Base-by-base conservation (phyloP, 2,888 invertebrate species). In the Apamea crenata region DNA sequence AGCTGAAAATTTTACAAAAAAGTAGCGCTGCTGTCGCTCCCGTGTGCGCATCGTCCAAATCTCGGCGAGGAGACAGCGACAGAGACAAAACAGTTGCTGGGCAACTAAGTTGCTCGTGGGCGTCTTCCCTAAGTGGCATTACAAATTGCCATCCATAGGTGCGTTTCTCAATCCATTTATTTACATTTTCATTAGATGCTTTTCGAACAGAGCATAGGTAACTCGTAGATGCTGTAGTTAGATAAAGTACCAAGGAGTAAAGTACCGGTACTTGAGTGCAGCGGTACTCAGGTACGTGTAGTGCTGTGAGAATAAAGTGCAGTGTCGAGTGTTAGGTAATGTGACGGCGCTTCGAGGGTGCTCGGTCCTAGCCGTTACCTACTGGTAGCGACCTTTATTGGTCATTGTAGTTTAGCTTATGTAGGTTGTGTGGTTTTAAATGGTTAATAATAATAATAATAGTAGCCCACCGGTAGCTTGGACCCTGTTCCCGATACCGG, bases 281-380 rank as follows among this genome's bases (percentile, higher is more conserved):
- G 47, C 74, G 32, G 63, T 72, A 10, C 67, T 68, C 68, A 40
- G 47, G 40, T 12, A 59, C 53, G 59, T 61, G 59, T 18, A 83
- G 69, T 71, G 76, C 53, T 71, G 25, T 36, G 36, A 59, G 77
- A 67, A 77, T 44, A 70, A 77, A 83, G 83, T 81, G 68, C 61
- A 47, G 56, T 29, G 44, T 36, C 8, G n/a, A 65, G 47, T 53
- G 74, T 6, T 29, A n/a, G 25, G 25, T 81, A 53, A 44, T 61
- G 50, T 50, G 18, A 56, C 68, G 29, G 32, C n/a, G 25, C 59
- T 59, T 67, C 59, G 25, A 72, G 36, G 16, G 44, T 16, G 16
- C 32, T 59, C 21, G 0, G 18, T 32, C 8, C n/a, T n/a, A 53
- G 40, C 12, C 2, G 68, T 18, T 50, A 16, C 40, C 21, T 66